phyloP scores from a whole-genome alignment of 2,888 invertebrate species.

The Patella depressa region DNA sequence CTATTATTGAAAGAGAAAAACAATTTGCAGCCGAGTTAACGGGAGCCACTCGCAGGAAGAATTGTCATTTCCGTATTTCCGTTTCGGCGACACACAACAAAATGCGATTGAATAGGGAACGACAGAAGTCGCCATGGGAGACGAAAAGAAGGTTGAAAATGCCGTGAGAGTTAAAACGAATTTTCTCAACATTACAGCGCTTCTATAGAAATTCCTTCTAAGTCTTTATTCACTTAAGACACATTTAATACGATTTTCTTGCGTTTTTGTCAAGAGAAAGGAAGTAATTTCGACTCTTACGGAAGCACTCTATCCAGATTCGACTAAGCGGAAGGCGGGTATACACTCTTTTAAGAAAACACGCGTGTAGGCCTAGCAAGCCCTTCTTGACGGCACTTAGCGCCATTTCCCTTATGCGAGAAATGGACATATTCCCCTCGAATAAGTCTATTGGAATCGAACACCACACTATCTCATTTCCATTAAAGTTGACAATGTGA shows the following conservation, averaged over 20 bases:
- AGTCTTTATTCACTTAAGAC: constrained; percentile 20
- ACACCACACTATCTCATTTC: constrained; percentile 21
- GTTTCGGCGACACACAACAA: constrained; percentile 10
- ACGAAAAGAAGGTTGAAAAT: constrained; percentile 2
- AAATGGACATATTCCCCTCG: constrained; percentile 28
- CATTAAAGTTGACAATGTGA: constrained; percentile 29
- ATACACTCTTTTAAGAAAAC: constrained; percentile 24
- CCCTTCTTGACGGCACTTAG: constrained; percentile 22
- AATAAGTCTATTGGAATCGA: constrained; percentile 19
- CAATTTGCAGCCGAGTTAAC: constrained; percentile 2
- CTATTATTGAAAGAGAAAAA: constrained; percentile 4
- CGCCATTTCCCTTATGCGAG: constrained; percentile 27
- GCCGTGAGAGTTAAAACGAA: constrained; percentile 10
- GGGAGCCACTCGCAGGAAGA: constrained; percentile 7
- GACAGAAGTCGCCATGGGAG: constrained; percentile 5
- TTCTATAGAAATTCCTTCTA: constrained; percentile 9
- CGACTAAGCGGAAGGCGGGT: constrained; percentile 28
- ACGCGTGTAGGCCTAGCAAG: constrained; percentile 25
- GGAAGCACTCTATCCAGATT: constrained; percentile 26
- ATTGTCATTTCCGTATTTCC: constrained; percentile 4
- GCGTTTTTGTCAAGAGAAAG: constrained; percentile 18
- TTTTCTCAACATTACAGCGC: constrained; percentile 9
- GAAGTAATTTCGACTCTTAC: constrained; percentile 28
- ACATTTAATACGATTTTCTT: constrained; percentile 28
- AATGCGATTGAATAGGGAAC: constrained; percentile 5